A percentile compares a stretch with the other conserved stretches of the same genome.
phyloP scores from a whole-genome alignment of 1,140 invertebrate genomes.

The Polyergus mexicanus region DNA sequence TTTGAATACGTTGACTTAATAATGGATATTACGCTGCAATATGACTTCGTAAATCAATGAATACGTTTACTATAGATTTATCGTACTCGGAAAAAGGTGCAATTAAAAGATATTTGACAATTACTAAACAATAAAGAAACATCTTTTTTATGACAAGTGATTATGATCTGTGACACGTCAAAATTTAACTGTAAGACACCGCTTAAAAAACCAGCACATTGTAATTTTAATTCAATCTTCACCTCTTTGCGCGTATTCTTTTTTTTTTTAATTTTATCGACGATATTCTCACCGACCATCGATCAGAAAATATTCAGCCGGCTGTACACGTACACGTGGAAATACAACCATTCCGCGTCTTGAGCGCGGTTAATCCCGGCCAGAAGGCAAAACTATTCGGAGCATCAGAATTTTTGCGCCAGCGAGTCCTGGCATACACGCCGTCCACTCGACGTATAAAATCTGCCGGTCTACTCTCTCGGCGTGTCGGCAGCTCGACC shows the following conservation, averaged over 20 bases:
- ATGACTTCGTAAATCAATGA: neutral
- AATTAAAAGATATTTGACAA: neutral
- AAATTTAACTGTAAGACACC: neutral
- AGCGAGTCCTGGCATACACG: slow-evolving; percentile 38
- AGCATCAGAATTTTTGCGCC: slow-evolving; percentile 64
- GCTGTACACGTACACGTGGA: neutral
- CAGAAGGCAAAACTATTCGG: slow-evolving; percentile 58
- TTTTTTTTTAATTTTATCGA: neutral
- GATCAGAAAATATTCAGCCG: slow-evolving; percentile 5
- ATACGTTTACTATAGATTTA: neutral
- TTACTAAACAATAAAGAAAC: neutral
- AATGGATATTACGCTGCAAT: neutral
- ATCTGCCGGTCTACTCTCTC: slow-evolving; percentile 70
- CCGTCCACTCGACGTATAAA: slow-evolving; percentile 63
- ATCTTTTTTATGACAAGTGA: no score
- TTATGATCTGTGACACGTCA: neutral
- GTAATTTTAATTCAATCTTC: neutral
- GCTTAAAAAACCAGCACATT: no score
- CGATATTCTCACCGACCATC: slow-evolving; percentile 19
- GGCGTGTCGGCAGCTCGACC: slow-evolving; percentile 67
- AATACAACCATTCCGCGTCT: slow-evolving; percentile 29
- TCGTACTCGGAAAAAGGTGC: neutral
- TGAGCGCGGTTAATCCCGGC: slow-evolving; percentile 59
- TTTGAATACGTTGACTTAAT: slow-evolving; percentile 11
- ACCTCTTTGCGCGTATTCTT: neutral